These are phyloP conservation scores for Holotrichia oblita DNA, from an alignment of 1,140 invertebrate species.

Conservation along the genomic window DNA sequence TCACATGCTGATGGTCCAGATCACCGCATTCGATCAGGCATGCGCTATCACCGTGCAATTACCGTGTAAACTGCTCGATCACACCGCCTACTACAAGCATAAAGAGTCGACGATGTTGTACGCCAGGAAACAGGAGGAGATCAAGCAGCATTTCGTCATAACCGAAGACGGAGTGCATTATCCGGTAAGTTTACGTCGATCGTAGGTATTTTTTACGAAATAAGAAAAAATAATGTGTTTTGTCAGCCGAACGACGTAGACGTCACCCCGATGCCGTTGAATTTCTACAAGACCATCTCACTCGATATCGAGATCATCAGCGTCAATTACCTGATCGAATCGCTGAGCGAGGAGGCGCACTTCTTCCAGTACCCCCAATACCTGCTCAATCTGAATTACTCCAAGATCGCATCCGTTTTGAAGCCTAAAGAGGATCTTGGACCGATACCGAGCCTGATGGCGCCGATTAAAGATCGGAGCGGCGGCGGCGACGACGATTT, in stretches of 20 bases:
- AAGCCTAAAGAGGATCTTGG: neutral
- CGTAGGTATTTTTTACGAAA: no score
- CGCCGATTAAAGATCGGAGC: neutral
- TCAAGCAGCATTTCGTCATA: slow-evolving; percentile 49
- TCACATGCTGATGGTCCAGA: slow-evolving; percentile 40
- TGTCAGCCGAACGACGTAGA: slow-evolving; percentile 43
- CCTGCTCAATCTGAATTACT: slow-evolving; percentile 23
- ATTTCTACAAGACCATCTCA: slow-evolving; percentile 43
- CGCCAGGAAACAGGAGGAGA: slow-evolving; percentile 40
- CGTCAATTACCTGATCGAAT: slow-evolving; percentile 16
- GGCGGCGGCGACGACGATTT: neutral
- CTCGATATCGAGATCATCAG: slow-evolving; percentile 37
- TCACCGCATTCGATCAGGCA: slow-evolving; percentile 45
- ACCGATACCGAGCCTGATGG: neutral
- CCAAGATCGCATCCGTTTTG: neutral
- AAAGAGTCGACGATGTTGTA: slow-evolving; percentile 42
- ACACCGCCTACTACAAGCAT: slow-evolving; percentile 46
- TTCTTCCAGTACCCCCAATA: slow-evolving; percentile 26
- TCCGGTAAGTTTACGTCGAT: slow-evolving; percentile 45
- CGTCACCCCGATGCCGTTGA: slow-evolving; percentile 35
- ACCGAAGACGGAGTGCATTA: slow-evolving; percentile 46
- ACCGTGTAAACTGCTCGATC: slow-evolving; percentile 48
- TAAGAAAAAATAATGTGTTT: no score
- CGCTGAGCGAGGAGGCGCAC: slow-evolving; percentile 24
- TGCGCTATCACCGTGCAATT: slow-evolving; percentile 44